Evolutionary conservation across 2,797 vertebrate species (phyloP).

Genomic region (Mycteria americana): DNA sequence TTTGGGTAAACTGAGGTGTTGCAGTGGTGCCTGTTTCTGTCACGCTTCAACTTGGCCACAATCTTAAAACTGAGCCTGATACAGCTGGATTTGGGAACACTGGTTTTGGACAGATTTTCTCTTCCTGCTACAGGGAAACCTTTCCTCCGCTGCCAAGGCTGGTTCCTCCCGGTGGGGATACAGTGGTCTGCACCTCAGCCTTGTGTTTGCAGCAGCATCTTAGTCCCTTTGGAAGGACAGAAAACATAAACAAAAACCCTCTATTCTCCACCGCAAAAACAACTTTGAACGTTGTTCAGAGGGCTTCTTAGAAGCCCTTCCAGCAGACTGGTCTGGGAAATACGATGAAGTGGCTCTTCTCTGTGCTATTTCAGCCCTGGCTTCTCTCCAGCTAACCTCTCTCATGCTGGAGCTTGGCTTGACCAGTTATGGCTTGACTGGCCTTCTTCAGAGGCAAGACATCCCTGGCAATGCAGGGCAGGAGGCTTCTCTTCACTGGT

Average conservation of each 20-base stretch:
- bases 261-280: not conserved
- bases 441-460: not conserved
- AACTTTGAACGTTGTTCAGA: not conserved
- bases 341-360: not conserved
- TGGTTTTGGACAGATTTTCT: not conserved
- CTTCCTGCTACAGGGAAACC: not conserved
- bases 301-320: not conserved
- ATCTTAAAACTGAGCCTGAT: not conserved
- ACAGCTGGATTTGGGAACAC: not conserved
- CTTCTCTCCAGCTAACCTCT: not conserved
- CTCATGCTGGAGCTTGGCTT: not conserved
- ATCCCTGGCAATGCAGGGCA: accelerated
- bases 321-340: not conserved
- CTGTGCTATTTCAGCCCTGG: not conserved
- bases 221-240: not conserved
- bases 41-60: not conserved
- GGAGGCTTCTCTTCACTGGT: not conserved
- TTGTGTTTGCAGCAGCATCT: not conserved
- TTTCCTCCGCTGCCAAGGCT: not conserved
- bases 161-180: not conserved
- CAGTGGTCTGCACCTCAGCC: not conserved
- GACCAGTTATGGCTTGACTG: not conserved
- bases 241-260: not conserved
- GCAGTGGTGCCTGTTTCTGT: not conserved
- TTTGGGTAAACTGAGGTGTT: not conserved